These are phyloP conservation scores for Narcine bancroftii DNA, from an alignment of 2,113 vertebrate genomes.

Conservation along the genomic window DNA sequence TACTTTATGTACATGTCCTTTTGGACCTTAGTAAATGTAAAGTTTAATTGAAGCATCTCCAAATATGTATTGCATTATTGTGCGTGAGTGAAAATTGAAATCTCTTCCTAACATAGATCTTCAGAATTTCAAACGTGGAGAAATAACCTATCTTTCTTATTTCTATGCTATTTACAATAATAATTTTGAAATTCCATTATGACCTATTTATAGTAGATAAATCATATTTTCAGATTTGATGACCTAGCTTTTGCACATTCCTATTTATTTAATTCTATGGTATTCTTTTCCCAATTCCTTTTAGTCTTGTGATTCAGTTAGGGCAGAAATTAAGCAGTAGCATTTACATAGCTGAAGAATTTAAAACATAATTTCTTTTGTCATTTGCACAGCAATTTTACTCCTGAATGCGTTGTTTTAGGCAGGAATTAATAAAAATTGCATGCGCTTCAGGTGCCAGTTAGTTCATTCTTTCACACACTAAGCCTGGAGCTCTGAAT, in stretches of 20 bases:
- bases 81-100: not conserved
- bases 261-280: not conserved
- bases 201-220: not conserved
- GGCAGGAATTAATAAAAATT: slow-evolving; percentile 88
- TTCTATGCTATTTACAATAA: slow-evolving; percentile 15
- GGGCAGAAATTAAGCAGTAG: slow-evolving; percentile 54
- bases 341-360: slow-evolving; percentile 57
- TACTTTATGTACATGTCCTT: not conserved
- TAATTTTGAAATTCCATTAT: not conserved
- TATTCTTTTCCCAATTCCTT: slow-evolving; percentile 36
- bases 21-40: not conserved
- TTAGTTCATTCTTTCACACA: slow-evolving; percentile 60
- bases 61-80: not conserved
- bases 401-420: slow-evolving; percentile 80
- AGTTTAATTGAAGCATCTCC: not conserved
- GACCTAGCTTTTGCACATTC: slow-evolving; percentile 9
- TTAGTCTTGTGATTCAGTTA: slow-evolving; percentile 57
- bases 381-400: slow-evolving; percentile 77
- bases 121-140: not conserved
- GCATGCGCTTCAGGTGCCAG: slow-evolving; percentile 79
- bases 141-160: not conserved
- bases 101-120: not conserved
- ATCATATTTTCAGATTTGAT: slow-evolving; percentile 29
- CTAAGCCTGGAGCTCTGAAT: slow-evolving; percentile 71
- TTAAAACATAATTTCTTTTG: slow-evolving; percentile 72